Conservation (phyloP, 2,113 vertebrate genomes). For the Pionites leucogaster region DNA sequence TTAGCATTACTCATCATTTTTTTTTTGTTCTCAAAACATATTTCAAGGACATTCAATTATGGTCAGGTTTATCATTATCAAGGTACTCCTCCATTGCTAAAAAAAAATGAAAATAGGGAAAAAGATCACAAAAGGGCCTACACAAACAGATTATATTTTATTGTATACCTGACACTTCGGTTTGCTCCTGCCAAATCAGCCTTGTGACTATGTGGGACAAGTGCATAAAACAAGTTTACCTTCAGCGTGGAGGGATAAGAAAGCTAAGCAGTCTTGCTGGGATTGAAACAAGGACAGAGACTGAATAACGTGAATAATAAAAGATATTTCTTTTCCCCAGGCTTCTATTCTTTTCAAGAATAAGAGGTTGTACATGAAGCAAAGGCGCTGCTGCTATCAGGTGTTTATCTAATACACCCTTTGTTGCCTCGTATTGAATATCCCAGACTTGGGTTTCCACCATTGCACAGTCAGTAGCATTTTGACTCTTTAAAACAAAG, state of each 20-base stretch:
- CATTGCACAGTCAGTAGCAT: neutral
- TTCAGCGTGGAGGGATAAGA: neutral
- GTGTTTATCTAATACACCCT: neutral
- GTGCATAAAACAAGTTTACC: neutral
- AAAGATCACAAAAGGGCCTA: neutral
- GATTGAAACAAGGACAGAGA: neutral
- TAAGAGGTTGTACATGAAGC: neutral
- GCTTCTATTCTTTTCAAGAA: neutral
- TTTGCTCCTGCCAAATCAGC: neutral
- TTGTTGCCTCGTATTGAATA: rapidly evolving
- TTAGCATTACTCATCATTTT: neutral
- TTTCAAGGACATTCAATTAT: neutral
- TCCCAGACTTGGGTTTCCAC: neutral
- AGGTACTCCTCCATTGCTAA: neutral
- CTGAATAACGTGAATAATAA: neutral
- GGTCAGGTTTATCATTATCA: neutral
- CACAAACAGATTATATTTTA: neutral
- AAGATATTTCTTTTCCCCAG: neutral
- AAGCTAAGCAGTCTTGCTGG: neutral
- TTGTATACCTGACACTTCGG: neutral
- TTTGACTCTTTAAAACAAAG: neutral
- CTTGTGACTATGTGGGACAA: neutral
- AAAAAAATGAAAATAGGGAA: neutral
- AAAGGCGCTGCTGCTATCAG: neutral
- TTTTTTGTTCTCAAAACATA: neutral